Evolutionary conservation across 2,888 invertebrate genomes (phyloP), one percentile per base, ranked within the genome.

Genomic region (Harpalus rubripes): DNA sequence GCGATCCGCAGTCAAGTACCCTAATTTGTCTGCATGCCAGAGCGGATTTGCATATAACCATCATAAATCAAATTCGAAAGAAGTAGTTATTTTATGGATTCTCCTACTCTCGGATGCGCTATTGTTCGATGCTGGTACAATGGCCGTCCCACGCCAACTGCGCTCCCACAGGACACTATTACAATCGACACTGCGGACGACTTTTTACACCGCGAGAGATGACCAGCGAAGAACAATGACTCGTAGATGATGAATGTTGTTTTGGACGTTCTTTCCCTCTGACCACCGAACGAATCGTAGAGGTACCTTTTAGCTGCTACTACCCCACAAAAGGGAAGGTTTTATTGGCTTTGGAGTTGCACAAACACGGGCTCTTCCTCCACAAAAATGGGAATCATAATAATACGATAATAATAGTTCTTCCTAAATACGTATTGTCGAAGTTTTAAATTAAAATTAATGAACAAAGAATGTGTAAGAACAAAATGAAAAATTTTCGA

Each of bases 11-110:
- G 18, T 74, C 83, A 79, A 79, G 79, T 72, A 80, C 41, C 79
- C 85, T 85, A 85, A 85, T 85, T 85, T 85, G 85, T 85, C 80
- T 85, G 72, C 59, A 79, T 85, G 85, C 85, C 85, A 85, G 44
- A 44, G 72, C 18, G 22, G 56, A 85, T 85, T 80, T 80, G 80
- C 85, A 85, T 85, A 80, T 68, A 39, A 52, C 68, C 41, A 41
- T 80, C 85, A 85, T 85, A 85, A 85, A 85, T 85, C 85, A 85
- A 65, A 80, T 84, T 85, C 85, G 85, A 85, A 85, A 85, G 85
- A 85, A 85, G 85, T 72, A 68, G 85, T 80, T 85, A 85, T 85
- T 85, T 85, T 85, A 85, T 80, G 84, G 83, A 76, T 83, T 83
- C 72, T 41, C 59, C 74, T 32, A 59, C 26, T 26, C 65, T 16